Percentiles rank a stretch among this genome's conserved stretches.
Conservation (phyloP, 53 echinoderm and acorn worm genomes). For the Patiria pectinifera region DNA sequence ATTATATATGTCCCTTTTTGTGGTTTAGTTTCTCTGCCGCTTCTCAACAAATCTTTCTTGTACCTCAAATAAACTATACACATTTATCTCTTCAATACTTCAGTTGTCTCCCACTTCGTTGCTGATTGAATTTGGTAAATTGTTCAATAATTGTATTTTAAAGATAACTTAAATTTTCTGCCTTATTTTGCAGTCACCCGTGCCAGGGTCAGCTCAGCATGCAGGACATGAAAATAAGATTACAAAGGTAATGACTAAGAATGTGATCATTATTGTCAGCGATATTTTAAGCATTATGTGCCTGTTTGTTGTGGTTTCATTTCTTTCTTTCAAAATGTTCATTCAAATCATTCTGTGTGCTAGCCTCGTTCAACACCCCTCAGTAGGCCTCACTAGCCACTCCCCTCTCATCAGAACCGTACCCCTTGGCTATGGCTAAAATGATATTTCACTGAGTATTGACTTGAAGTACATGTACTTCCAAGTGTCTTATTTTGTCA, state of each 20-base stretch:
- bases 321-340: neutral
- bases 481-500: neutral
- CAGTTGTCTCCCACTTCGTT: neutral
- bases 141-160: too few species aligned
- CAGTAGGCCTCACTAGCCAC: neutral
- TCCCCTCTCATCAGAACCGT: neutral
- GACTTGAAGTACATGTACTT: neutral
- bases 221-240: slow-evolving; percentile 93
- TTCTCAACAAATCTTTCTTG: too few species aligned
- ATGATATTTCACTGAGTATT: neutral
- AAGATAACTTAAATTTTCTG: neutral
- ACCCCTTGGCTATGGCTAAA: neutral
- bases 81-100: neutral
- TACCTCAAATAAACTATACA: neutral
- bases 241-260: slow-evolving; percentile 72
- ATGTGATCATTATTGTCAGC: neutral
- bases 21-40: too few species aligned
- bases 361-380: too few species aligned
- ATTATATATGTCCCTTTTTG: neutral
- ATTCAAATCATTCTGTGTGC: neutral
- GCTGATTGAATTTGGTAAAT: too few species aligned
- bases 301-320: neutral
- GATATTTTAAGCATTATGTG: neutral
- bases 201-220: slow-evolving; percentile 90
- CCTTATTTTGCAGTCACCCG: slow-evolving; percentile 79